Percentiles rank a stretch among this genome's conserved stretches.
phyloP scores from a whole-genome alignment of 1,140 invertebrate genomes.

The Vanessa atalanta region DNA sequence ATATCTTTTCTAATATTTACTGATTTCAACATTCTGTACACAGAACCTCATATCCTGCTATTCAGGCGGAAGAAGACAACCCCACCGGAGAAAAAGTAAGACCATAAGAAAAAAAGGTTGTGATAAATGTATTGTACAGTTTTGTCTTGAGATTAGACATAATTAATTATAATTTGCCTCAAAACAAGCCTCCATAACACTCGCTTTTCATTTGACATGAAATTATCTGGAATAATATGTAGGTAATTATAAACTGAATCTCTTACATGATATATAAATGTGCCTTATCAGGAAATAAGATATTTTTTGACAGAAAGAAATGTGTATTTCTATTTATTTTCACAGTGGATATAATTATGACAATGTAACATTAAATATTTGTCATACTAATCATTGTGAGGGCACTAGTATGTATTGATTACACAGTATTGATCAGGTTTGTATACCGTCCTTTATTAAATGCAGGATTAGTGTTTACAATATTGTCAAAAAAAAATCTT shows the following conservation, averaged over 20 bases:
- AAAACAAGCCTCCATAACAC: constrained; percentile 28
- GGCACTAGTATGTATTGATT: too few species aligned
- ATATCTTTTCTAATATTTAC: neutral
- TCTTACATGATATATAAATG: neutral
- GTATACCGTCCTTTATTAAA: too few species aligned
- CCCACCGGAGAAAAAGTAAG: constrained; percentile 74
- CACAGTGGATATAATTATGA: neutral
- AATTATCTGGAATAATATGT: constrained; percentile 8
- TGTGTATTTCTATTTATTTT: neutral
- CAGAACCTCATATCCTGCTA: constrained; percentile 86
- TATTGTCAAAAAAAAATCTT: too few species aligned
- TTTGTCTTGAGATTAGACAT: constrained; percentile 49
- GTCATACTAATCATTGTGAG: too few species aligned
- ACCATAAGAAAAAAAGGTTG: constrained; percentile 30
- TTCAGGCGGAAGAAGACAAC: constrained; percentile 84
- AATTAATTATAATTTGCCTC: constrained; percentile 41
- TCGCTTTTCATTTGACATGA: constrained; percentile 24
- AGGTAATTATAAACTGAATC: neutral
- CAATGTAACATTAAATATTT: too few species aligned
- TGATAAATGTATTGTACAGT: constrained; percentile 46
- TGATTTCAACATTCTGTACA: constrained; percentile 49
- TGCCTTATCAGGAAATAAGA: neutral
- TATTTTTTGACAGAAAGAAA: constrained; percentile 1
- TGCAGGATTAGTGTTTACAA: too few species aligned
- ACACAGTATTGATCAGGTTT: too few species aligned